Evolutionary conservation across 2,888 invertebrate species (phyloP).

Genomic region (Nesidiocoris tenuis): DNA sequence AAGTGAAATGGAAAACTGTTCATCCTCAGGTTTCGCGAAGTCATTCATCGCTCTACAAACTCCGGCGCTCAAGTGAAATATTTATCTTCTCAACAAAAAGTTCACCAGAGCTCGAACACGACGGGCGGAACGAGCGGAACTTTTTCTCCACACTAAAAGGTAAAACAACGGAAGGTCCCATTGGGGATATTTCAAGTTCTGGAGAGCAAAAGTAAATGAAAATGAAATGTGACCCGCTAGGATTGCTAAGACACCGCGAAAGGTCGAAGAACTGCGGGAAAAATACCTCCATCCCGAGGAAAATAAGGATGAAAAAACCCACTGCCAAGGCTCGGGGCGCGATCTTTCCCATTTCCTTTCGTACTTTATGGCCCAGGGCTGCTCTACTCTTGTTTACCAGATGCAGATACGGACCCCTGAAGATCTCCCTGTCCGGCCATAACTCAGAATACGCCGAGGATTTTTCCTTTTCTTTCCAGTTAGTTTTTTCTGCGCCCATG

Average conservation of each 20-base stretch:
- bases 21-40: too few relatives aligned
- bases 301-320: not conserved
- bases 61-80: not conserved
- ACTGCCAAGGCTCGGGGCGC: not conserved
- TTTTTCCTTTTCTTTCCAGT: not conserved
- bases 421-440: slow-evolving; percentile 35
- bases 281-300: slow-evolving; percentile 1
- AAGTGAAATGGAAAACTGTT: too few relatives aligned
- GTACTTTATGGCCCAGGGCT: slow-evolving; percentile 27
- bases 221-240: slow-evolving; percentile 16
- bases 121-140: not conserved
- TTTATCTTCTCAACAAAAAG: not conserved
- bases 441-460: slow-evolving; percentile 28
- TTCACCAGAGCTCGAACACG: not conserved
- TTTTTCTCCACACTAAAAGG: not conserved
- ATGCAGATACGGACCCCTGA: slow-evolving; percentile 32
- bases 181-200: not conserved
- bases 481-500: not conserved
- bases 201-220: slow-evolving; percentile 21
- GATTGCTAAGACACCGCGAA: slow-evolving; percentile 6
- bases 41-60: too few relatives aligned
- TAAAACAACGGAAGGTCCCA: not conserved
- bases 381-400: slow-evolving; percentile 32
- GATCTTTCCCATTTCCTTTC: slow-evolving; percentile 1
- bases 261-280: not conserved